A percentile compares a stretch with the other conserved stretches of the same genome.
Evolutionary conservation across 2,888 invertebrate genomes (phyloP).

Genomic region (Tenodera sinensis): DNA sequence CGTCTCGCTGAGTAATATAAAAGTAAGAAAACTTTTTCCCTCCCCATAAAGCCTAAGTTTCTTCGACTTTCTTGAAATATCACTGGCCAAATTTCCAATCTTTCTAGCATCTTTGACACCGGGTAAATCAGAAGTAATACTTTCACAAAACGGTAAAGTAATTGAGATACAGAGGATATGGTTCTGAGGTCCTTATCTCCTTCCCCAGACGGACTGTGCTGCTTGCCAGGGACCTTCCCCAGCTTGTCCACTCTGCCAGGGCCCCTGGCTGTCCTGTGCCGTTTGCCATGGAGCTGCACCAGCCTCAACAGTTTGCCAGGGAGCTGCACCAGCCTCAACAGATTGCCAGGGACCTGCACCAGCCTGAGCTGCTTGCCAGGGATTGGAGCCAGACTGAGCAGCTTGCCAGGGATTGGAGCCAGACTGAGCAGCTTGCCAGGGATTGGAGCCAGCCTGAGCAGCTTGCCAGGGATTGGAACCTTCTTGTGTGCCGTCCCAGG

Average conservation of each 20-base stretch:
- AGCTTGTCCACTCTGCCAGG: neutral
- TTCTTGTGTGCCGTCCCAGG: neutral
- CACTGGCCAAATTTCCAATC: too few species aligned
- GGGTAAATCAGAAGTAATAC: too few species aligned
- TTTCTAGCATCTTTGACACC: too few species aligned
- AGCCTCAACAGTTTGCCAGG: neutral
- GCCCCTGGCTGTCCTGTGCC: neutral
- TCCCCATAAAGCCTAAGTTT: too few species aligned
- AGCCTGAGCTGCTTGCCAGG: neutral
- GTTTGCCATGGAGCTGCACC: neutral
- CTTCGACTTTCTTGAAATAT: too few species aligned
- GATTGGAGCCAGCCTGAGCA: neutral
- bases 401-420: neutral
- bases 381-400: neutral
- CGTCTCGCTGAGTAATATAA: too few species aligned
- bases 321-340: neutral
- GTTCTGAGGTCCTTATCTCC: neutral
- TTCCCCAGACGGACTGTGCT: neutral
- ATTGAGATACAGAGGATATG: too few species aligned
- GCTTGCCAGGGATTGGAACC: neutral
- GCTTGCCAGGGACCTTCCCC: neutral
- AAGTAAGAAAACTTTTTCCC: too few species aligned
- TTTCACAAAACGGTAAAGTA: too few species aligned
- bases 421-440: neutral
- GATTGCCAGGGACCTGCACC: neutral